phyloP scores from a whole-genome alignment of 2,113 vertebrate species.

The Symphodus melops region DNA sequence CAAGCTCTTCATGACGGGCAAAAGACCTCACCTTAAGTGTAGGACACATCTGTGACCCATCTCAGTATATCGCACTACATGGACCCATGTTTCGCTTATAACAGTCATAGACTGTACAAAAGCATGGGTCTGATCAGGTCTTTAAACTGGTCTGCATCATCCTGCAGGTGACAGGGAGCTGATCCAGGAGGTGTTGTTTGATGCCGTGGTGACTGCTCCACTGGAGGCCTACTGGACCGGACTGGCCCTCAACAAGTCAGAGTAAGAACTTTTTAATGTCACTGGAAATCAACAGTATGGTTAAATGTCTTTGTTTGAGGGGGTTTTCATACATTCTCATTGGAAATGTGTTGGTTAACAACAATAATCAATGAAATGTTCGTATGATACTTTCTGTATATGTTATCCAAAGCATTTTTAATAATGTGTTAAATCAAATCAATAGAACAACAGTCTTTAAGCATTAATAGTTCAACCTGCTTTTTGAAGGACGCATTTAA shows the following conservation, averaged over 20 bases:
- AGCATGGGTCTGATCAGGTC: background rate
- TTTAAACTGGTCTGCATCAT: constrained; percentile 9
- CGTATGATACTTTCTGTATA: no score
- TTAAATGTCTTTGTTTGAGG: background rate
- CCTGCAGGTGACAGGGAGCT: constrained; percentile 94
- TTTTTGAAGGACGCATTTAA: no score
- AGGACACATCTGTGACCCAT: constrained; percentile 68
- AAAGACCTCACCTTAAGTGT: constrained; percentile 93
- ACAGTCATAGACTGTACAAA: no score
- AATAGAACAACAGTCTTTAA: no score
- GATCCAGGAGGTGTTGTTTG: constrained; percentile 97
- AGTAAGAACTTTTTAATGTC: constrained; percentile 84
- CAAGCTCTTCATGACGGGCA: constrained; percentile 93
- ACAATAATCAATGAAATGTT: no score
- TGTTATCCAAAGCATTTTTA: no score
- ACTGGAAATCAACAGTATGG: background rate
- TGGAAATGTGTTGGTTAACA: no score
- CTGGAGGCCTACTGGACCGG: constrained; percentile 98
- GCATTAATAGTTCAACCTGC: no score
- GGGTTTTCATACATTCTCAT: no score
- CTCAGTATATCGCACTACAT: background rate
- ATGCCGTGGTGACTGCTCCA: constrained; percentile 96
- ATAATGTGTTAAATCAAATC: no score
- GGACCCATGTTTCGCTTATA: no score
- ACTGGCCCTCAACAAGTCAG: constrained; percentile 96